These are phyloP conservation scores for Caracal caracal DNA, from an alignment of 2,113 vertebrate genomes.

Conservation along the genomic window DNA sequence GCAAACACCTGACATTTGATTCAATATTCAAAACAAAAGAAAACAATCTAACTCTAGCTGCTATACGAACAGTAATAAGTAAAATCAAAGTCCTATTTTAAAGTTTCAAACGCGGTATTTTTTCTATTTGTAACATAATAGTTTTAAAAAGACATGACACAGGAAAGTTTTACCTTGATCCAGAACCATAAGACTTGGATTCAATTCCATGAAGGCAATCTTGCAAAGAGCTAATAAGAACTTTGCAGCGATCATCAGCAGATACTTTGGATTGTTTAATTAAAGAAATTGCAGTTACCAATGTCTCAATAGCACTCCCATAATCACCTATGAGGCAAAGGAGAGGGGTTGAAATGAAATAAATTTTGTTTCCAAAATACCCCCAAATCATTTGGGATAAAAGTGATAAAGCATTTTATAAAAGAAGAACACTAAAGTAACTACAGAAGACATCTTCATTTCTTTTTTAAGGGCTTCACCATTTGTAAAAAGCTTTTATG, in stretches of 20 bases:
- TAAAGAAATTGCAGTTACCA: constrained; percentile 99
- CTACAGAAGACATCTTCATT: background rate
- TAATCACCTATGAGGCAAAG: constrained; percentile 91
- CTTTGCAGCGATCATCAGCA: constrained; percentile 98
- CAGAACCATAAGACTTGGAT: constrained; percentile 99
- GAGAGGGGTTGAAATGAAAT: background rate
- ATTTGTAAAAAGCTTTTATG: background rate
- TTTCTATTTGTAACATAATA: constrained; percentile 35
- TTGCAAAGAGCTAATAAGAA: constrained; percentile 99
- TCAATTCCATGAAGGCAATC: constrained; percentile 99
- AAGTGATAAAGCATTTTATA: background rate
- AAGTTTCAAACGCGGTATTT: constrained; percentile 12
- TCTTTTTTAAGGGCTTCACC: background rate
- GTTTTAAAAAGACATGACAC: constrained; percentile 74
- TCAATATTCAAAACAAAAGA: background rate
- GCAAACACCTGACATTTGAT: background rate
- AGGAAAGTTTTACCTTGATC: constrained; percentile 93
- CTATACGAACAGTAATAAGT: constrained; percentile 1
- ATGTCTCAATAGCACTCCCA: constrained; percentile 98
- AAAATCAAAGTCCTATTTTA: constrained; percentile 47
- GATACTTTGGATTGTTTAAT: constrained; percentile 99
- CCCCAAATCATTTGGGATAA: background rate
- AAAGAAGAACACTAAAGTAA: background rate
- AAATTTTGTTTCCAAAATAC: constrained; percentile 59
- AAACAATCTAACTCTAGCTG: background rate